Base-by-base conservation (phyloP, 2,797 vertebrate genomes). In the Phalanger gymnotis region DNA sequence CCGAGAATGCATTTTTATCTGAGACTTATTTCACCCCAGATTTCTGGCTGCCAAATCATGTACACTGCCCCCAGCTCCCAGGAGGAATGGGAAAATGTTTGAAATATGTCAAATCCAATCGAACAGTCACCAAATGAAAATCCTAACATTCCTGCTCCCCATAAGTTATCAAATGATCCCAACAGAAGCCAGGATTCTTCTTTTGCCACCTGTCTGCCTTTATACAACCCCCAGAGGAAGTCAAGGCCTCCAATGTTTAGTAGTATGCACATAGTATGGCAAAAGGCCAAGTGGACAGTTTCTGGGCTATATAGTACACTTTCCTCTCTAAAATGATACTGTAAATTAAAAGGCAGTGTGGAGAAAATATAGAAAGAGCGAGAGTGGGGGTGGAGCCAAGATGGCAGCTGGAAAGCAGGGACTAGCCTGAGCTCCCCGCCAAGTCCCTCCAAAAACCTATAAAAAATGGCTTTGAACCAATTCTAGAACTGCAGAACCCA, bases 1-100 rank as follows among this genome's bases (percentile, higher is more conserved):
- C 99, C 99, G 98, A 99, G 98, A 98, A 97, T 97, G 97, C 97
- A 98, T 91, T 98, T 98, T 98, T 98, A 97, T 95, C 57, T 98
- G 94, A 96, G 96, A 96, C 95, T 98, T 98, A 98, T 98, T 98
- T 98, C 98, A 98, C 97, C 98, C 97, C 97, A 94, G 98, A 98
- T 98, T 97, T 94, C 97, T 97, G 47, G 95, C 96, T 94, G 94
- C 97, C 95, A 95, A 97, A 97, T 98, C 96, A 95, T 96, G 94
- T 54, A 93, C 6, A 0, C 97, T 96, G 96, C 97, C 96, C n/a
- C 92, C 96, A 52, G 92, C 12, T 98, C 95, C 94, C 97, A 96
- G 94, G 96, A 97, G 92, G 94, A 93, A 93, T 93, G 93, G 89
- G 34, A 97, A 97, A 98, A 98, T 97, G 96, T 92, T 81, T 61